phyloP scores from a whole-genome alignment of 1,140 invertebrate species.

The Eurytemora carolleeae region DNA sequence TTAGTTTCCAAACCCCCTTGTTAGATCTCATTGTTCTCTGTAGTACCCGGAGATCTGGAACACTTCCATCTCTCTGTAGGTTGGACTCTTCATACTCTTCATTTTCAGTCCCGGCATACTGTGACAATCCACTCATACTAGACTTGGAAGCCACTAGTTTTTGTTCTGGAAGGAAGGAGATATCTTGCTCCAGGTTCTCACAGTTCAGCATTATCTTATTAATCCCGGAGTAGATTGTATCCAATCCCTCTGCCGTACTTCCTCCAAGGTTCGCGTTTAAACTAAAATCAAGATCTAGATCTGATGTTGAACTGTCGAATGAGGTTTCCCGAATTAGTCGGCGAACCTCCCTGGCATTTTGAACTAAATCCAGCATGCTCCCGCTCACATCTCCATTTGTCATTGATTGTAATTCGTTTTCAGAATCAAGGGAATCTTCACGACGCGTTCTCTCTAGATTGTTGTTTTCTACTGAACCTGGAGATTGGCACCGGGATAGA shows the following conservation, averaged over 20 bases:
- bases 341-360: slow-evolving; percentile 8
- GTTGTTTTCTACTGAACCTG: too few species aligned
- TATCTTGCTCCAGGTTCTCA: too few species aligned
- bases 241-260: too few species aligned
- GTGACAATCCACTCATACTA: background rate
- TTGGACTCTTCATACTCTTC: background rate
- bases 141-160: background rate
- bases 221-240: too few species aligned
- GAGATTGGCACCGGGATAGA: too few species aligned
- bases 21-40: background rate
- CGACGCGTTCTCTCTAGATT: too few species aligned
- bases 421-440: too few species aligned
- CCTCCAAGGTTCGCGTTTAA: too few species aligned
- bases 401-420: too few species aligned
- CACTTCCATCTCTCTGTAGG: background rate
- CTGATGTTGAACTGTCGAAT: slow-evolving; percentile 1
- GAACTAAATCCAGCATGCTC: slow-evolving; percentile 9
- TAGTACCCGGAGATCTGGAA: background rate
- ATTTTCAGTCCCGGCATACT: background rate
- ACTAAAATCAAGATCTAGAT: background rate
- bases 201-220: background rate
- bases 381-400: slow-evolving; percentile 1
- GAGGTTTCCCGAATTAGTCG: slow-evolving; percentile 9
- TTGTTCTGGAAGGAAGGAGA: too few species aligned
- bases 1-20: background rate